phyloP scores from a whole-genome alignment of 2,797 vertebrate species.

The Trachurus trachurus region DNA sequence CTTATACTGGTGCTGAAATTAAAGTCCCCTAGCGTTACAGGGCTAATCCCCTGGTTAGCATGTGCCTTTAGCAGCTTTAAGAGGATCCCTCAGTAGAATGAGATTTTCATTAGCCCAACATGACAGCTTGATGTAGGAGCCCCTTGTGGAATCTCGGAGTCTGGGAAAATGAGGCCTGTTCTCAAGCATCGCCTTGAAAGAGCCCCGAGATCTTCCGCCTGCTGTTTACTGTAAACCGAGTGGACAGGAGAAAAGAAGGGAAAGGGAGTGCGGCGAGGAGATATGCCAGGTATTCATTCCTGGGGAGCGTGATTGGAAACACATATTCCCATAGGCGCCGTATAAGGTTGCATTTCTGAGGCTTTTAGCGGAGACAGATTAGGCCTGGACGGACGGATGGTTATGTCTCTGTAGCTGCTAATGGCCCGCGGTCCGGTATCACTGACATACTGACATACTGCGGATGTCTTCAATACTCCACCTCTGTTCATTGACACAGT shows the following conservation, averaged over 20 bases:
- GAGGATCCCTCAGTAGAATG: constrained; percentile 73
- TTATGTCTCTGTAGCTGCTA: constrained; percentile 64
- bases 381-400: constrained; percentile 39
- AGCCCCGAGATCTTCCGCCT: constrained; percentile 39
- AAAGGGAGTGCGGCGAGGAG: constrained; percentile 28
- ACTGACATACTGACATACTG: constrained; percentile 75
- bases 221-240: constrained; percentile 76
- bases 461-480: constrained; percentile 76
- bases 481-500: constrained; percentile 71
- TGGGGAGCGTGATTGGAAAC: constrained; percentile 69
- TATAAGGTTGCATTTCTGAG: constrained; percentile 70
- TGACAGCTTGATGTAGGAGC: constrained; percentile 77
- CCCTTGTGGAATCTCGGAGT: constrained; percentile 70
- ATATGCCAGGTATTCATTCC: constrained; percentile 75
- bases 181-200: constrained; percentile 43
- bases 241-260: constrained; percentile 50
- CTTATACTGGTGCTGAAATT: constrained; percentile 78
- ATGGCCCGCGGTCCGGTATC: constrained; percentile 70
- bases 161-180: constrained; percentile 64
- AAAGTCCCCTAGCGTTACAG: constrained; percentile 69
- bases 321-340: constrained; percentile 66
- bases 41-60: constrained; percentile 80
- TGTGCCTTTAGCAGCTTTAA: constrained; percentile 77
- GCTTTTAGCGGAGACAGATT: constrained; percentile 71
- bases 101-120: constrained; percentile 79